Evolutionary conservation across 2,797 vertebrate species (phyloP).

Genomic region (Sciaenops ocellatus): DNA sequence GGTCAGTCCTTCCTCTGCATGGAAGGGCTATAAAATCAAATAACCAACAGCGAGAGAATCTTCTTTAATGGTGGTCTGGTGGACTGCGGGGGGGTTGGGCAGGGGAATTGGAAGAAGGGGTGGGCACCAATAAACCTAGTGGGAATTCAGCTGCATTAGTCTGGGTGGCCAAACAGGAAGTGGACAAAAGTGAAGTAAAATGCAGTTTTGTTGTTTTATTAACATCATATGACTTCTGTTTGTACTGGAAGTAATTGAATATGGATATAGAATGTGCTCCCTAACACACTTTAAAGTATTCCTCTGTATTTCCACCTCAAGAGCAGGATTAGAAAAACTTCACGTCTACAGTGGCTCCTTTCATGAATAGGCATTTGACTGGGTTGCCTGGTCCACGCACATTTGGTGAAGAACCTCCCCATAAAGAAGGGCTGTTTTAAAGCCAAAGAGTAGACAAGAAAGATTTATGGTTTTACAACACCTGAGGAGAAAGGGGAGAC

Average conservation of each 20-base stretch:
- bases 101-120: conserved; percentile 32
- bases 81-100: conserved; percentile 36
- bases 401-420: conserved; percentile 71
- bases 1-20: conserved; percentile 69
- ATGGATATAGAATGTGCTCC: background rate
- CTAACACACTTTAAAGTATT: background rate
- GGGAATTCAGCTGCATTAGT: conserved; percentile 58
- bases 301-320: background rate
- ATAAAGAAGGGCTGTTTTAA: conserved; percentile 77
- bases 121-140: conserved; percentile 70
- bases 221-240: background rate
- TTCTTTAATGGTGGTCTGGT: conserved; percentile 70
- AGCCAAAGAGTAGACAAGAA: conserved; percentile 69
- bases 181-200: conserved; percentile 2
- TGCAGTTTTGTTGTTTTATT: background rate
- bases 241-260: background rate
- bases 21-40: conserved; percentile 78
- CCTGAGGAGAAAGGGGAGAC: conserved; percentile 77
- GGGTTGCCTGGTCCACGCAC: conserved; percentile 75
- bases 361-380: conserved; percentile 59
- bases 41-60: conserved; percentile 63
- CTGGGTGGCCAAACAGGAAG: conserved; percentile 62
- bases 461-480: conserved; percentile 89
- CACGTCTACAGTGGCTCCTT: conserved; percentile 23
- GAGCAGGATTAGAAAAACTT: conserved; percentile 1